Evolutionary conservation across 2,888 invertebrate genomes (phyloP).

Genomic region (Brenthis ino): DNA sequence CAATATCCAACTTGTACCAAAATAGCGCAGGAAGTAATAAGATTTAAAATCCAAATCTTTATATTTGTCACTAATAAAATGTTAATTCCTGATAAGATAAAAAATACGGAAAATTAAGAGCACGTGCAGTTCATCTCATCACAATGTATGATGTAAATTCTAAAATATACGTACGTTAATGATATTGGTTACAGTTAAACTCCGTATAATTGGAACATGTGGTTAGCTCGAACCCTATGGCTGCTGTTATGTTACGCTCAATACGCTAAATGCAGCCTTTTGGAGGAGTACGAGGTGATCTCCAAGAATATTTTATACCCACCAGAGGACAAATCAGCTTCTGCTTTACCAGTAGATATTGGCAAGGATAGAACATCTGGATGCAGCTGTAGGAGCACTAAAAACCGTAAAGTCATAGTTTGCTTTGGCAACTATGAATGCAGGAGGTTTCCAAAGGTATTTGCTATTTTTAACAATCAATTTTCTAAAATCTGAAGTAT

Average conservation of each 20-base stretch:
- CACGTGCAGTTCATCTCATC: no score
- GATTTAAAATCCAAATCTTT: no score
- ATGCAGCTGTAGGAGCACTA: slow-evolving; percentile 75
- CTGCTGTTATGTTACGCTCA: slow-evolving; percentile 68
- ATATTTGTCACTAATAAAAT: no score
- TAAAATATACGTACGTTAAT: no score
- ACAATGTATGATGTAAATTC: no score
- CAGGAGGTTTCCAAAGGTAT: slow-evolving; percentile 72
- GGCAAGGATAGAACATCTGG: slow-evolving; percentile 68
- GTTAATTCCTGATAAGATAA: no score
- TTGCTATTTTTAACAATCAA: neutral
- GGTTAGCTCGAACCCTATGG: slow-evolving; percentile 61
- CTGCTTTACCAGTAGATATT: slow-evolving; percentile 59
- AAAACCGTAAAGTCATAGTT: slow-evolving; percentile 57
- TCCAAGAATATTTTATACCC: slow-evolving; percentile 54
- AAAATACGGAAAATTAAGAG: no score
- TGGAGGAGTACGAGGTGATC: slow-evolving; percentile 61
- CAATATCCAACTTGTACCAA: no score
- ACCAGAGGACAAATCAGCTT: slow-evolving; percentile 49
- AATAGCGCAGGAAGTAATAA: no score
- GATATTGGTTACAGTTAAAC: slow-evolving; percentile 32
- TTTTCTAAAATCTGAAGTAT: neutral
- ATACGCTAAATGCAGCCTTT: slow-evolving; percentile 56
- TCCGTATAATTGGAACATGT: slow-evolving; percentile 50
- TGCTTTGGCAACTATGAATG: slow-evolving; percentile 82